phyloP scores from a whole-genome alignment of 2,113 vertebrate species.

The Pteronura brasiliensis region DNA sequence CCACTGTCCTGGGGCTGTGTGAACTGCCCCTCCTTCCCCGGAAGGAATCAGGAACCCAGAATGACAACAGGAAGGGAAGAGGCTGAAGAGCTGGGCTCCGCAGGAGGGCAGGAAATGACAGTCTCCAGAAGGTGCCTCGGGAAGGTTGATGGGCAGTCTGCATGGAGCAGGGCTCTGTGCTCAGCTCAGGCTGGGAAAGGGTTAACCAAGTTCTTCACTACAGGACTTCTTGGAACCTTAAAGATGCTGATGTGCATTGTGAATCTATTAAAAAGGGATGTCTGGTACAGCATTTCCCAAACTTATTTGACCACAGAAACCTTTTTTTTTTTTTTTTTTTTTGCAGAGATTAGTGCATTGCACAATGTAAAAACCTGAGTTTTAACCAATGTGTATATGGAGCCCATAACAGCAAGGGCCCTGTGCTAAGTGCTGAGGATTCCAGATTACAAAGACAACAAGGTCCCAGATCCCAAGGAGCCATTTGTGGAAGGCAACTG shows the following conservation, averaged over 20 bases:
- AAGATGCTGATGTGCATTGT: not conserved
- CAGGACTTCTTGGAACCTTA: slow-evolving; percentile 53
- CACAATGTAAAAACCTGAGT: not conserved
- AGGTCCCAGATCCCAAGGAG: not conserved
- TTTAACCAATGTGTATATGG: not conserved
- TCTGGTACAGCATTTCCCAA: slow-evolving; percentile 39
- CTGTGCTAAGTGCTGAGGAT: not conserved
- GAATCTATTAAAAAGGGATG: slow-evolving; percentile 65
- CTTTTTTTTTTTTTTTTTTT: not conserved
- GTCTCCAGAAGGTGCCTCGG: not conserved
- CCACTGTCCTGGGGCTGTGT: not conserved
- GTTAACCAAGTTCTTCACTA: slow-evolving; percentile 30
- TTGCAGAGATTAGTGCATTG: not conserved
- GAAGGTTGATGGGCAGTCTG: not conserved
- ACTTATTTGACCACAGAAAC: slow-evolving; percentile 62
- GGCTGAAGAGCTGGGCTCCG: not conserved
- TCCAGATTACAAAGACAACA: not conserved
- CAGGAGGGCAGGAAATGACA: not conserved
- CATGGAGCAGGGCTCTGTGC: not conserved
- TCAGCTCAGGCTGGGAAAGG: not conserved
- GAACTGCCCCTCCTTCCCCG: not conserved
- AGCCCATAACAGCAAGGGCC: not conserved
- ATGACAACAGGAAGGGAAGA: not conserved
- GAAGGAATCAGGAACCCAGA: not conserved
- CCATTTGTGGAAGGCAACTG: not conserved